These are phyloP conservation scores for Emydoidea blandingii DNA, from an alignment of 2,797 vertebrate species.

Conservation along the genomic window DNA sequence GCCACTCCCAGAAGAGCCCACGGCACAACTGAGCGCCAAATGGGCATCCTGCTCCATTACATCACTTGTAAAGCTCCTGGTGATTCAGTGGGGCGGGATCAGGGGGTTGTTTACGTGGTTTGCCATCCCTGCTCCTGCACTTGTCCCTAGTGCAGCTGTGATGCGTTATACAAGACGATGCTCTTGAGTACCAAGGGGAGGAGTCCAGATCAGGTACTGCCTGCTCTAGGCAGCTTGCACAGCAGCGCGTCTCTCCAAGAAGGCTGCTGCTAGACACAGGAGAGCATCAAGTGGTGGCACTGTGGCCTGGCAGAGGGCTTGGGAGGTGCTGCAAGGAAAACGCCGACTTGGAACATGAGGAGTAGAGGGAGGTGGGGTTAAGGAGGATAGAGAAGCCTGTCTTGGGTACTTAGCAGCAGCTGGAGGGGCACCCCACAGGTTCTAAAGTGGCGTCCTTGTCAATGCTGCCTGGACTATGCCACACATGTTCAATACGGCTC, in stretches of 20 bases:
- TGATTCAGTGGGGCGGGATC: not conserved
- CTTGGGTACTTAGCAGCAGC: not conserved
- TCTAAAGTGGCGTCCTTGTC: not conserved
- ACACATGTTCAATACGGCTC: not conserved
- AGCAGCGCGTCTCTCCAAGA: not conserved
- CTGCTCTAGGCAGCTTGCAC: too few relatives aligned
- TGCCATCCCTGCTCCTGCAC: not conserved
- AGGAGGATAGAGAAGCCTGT: not conserved
- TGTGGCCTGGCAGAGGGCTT: not conserved
- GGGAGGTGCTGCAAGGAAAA: not conserved
- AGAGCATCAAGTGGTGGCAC: not conserved
- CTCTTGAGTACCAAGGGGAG: too few relatives aligned
- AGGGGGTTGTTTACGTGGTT: too few relatives aligned
- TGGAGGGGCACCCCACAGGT: rapidly evolving
- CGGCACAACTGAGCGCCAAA: not conserved
- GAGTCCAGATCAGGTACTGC: too few relatives aligned
- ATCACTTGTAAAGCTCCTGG: not conserved
- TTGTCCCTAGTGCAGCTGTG: too few relatives aligned
- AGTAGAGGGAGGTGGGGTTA: not conserved
- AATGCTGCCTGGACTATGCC: not conserved
- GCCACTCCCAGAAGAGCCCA: not conserved
- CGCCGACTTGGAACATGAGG: not conserved
- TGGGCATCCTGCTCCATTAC: not conserved
- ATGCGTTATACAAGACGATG: too few relatives aligned
- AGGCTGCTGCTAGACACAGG: not conserved